These are phyloP conservation scores for Thamnophis sirtalis DNA, from an alignment of 2,113 vertebrate species.

Conservation along the genomic window DNA sequence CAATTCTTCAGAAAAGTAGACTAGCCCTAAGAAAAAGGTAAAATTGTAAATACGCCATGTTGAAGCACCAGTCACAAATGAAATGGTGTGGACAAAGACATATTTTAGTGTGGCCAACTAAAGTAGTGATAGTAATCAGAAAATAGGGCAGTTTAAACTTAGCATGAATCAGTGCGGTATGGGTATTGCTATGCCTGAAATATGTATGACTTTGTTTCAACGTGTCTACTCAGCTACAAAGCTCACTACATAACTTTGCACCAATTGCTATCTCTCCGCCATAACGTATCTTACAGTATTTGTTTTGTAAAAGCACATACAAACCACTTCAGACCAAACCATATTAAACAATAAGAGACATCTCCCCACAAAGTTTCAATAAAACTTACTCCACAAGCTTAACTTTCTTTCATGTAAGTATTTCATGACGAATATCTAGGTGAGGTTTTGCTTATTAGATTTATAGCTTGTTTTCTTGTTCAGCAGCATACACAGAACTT, in stretches of 20 bases:
- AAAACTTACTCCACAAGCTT: not conserved
- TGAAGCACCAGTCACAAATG: not conserved
- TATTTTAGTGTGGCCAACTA: not conserved
- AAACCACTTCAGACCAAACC: not conserved
- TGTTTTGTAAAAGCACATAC: not conserved
- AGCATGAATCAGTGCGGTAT: not conserved
- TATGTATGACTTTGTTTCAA: not conserved
- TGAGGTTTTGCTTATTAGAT: not conserved
- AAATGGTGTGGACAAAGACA: not conserved
- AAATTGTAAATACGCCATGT: not conserved
- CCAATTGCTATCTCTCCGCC: not conserved
- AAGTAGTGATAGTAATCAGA: not conserved
- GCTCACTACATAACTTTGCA: not conserved
- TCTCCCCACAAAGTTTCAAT: not conserved
- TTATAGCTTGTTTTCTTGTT: not conserved
- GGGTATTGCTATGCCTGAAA: not conserved
- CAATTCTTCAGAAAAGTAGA: not conserved
- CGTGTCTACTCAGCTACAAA: not conserved
- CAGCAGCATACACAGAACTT: not conserved
- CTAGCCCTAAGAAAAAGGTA: not conserved
- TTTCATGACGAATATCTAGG: too few species aligned
- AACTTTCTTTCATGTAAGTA: not conserved
- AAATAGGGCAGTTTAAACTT: not conserved
- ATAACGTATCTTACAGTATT: not conserved
- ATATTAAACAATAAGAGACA: not conserved